Evolutionary conservation across 1,140 invertebrate species (phyloP), one percentile per base, ranked within the genome.

Genomic region (Yoshiicerus persimilis): DNA sequence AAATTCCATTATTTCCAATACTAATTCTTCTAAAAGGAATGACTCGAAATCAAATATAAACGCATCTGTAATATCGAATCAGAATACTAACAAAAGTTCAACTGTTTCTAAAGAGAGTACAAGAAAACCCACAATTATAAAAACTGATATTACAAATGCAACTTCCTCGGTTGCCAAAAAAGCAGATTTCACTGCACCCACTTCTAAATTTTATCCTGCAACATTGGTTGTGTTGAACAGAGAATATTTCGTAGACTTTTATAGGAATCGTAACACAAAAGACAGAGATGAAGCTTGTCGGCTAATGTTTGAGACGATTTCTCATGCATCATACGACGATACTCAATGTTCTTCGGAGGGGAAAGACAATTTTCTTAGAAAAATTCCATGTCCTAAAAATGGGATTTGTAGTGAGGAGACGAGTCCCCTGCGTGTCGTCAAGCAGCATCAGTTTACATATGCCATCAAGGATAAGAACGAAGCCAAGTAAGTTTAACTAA

Each of bases 381-480:
- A 95, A 92, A 95, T 99, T 64, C 98, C 98, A 20, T 99, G 98
- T 92, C 94, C 95, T 1, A 93, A 93, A 90, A 95, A 94, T 77
- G 92, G 95, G 90, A 91, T 99, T 4, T 99, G 98, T 92, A 92
- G 94, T 30, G 97, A 99, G 93, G 98, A 99, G 93, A 34, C 75
- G 4, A 94, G 95, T 86, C 94, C 96, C 16, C 94, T 94, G 92
- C 96, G 97, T 94, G 97, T 99, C 0, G 94, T 99, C 1, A 95
- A 95, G 90, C 95, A 95, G 84, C 95, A 96, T 92, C 98, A 99
- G 93, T 98, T 99, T 92, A 99, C 98, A 3, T 99, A 97, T 93
- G 96, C 96, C 84, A 96, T 99, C 88, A 95, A 97, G 91, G 96
- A 99, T 92, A 94, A 96, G 85, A 95, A 95, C 90, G 96, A 98